A percentile compares a stretch with the other conserved stretches of the same genome.
Conservation (phyloP, 2,888 invertebrate species). For the Priocnemis perturbator region DNA sequence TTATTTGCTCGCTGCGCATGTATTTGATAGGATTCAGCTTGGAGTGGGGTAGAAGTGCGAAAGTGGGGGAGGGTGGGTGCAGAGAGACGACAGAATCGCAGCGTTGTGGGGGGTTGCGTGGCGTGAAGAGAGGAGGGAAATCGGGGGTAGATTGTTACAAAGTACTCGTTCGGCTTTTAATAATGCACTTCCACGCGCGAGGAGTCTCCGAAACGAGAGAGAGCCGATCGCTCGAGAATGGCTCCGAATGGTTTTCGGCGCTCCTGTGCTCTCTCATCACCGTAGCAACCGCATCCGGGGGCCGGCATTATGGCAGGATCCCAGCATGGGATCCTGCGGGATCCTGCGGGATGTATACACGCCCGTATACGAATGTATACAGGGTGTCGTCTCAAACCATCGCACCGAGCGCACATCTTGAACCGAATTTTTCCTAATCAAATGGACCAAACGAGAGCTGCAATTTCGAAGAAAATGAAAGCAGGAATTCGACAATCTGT, state of each 20-base stretch:
- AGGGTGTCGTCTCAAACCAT: no score
- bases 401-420: no score
- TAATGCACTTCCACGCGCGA: constrained; percentile 61
- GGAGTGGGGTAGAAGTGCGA: not conserved
- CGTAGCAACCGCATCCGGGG: constrained; percentile 60
- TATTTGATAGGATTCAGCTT: not conserved
- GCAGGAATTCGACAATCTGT: no score
- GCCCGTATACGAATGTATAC: no score
- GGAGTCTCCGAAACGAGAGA: constrained; percentile 46
- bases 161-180: constrained; percentile 62
- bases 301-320: constrained; percentile 32
- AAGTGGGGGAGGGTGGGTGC: not conserved
- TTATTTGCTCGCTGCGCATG: no score
- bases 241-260: constrained; percentile 57
- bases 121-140: constrained; percentile 15
- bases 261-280: constrained; percentile 56
- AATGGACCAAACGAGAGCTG: no score
- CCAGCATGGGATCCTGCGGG: constrained; percentile 26
- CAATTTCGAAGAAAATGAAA: no score
- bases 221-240: constrained; percentile 52
- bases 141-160: constrained; percentile 47
- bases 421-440: no score
- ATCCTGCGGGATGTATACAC: constrained; percentile 36
- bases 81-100: constrained; percentile 6
- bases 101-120: constrained; percentile 4